Percentiles rank a stretch among this genome's conserved stretches.
These are phyloP conservation scores for Rhabdornis inornatus DNA, from an alignment of 2,113 vertebrate species.

Conservation along the genomic window DNA sequence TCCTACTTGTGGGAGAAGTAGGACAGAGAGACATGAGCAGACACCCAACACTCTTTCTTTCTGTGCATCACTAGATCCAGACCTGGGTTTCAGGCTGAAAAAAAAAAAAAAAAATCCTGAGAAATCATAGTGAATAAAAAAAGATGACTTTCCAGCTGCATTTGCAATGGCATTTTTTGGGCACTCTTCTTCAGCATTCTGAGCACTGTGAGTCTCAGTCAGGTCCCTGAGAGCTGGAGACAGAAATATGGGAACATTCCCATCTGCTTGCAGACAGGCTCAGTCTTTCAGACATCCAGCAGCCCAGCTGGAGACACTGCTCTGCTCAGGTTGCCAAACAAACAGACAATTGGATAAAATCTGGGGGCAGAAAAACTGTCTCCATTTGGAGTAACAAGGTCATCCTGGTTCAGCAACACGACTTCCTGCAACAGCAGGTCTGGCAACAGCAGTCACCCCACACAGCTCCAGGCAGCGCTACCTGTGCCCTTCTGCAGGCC, in stretches of 20 bases:
- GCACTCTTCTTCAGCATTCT: neutral
- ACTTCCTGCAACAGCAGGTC: neutral
- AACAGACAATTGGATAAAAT: conserved; percentile 14
- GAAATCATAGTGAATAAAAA: neutral
- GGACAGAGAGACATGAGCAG: neutral
- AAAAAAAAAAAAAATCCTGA: neutral
- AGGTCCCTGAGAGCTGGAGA: conserved; percentile 7
- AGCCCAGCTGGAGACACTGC: conserved; percentile 25
- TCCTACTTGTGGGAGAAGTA: conserved; percentile 7
- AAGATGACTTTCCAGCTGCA: neutral
- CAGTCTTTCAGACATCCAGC: conserved; percentile 34
- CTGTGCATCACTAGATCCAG: neutral
- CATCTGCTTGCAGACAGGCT: conserved; percentile 17
- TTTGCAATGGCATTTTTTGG: conserved; percentile 22
- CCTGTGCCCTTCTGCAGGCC: neutral
- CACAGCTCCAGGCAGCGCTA: neutral
- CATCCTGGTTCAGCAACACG: neutral
- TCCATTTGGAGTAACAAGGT: neutral
- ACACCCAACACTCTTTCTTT: neutral
- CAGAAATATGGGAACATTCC: conserved; percentile 3
- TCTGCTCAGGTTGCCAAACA: conserved; percentile 34
- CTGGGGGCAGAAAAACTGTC: neutral
- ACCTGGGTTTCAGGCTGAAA: neutral
- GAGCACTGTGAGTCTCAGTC: neutral
- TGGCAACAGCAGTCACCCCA: neutral